Evolutionary conservation across 2,888 invertebrate species (phyloP), one percentile per base, ranked within the genome.

Genomic region (Meganola albula): DNA sequence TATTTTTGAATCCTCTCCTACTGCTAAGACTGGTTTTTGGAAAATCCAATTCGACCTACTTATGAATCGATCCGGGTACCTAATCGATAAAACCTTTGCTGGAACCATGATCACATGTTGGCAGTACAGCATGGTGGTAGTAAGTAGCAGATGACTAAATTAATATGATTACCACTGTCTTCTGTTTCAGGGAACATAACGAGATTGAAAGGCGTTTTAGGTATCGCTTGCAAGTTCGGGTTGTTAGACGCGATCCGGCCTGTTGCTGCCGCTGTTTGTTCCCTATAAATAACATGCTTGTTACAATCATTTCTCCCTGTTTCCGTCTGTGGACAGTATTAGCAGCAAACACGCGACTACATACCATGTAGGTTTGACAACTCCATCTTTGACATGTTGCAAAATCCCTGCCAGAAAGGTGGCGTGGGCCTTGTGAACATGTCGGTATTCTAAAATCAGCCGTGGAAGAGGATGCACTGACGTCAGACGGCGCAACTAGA

Each of bases 211-310:
- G 75, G 74, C 4, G 65, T 51, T 40, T 83, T 86, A 1, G 87
- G 87, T 40, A 87, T 77, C 3, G 86, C 80, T 49, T 88, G 87
- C 37, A 88, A 48, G 49, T 88, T 88, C 0, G 87, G 87, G 35
- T 74, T 77, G 55, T 62, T 77, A 9, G 70, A 78, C 0, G 80
- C 78, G 10, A 88, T 74, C 14, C 87, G 74, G 0, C 87, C 87
- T 0, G 87, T 88, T 1, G 78, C 82, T 1, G 87, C 75, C 2
- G 85, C 77, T 2, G 61, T 75, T 48, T 87, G 87, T 5, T 73
- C 77, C 87, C 87, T 87, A 9, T 4, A 12, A 26, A 4, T 6
- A 14, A 4, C 1, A 13, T 14, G 10, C 10, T 14, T 26, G 6
- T 16, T 5, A 16, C 16, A 16, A 5, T 16, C 4, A 16, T 16